These are phyloP conservation scores for Canis aureus DNA, from an alignment of 2,113 vertebrate species.

Conservation along the genomic window DNA sequence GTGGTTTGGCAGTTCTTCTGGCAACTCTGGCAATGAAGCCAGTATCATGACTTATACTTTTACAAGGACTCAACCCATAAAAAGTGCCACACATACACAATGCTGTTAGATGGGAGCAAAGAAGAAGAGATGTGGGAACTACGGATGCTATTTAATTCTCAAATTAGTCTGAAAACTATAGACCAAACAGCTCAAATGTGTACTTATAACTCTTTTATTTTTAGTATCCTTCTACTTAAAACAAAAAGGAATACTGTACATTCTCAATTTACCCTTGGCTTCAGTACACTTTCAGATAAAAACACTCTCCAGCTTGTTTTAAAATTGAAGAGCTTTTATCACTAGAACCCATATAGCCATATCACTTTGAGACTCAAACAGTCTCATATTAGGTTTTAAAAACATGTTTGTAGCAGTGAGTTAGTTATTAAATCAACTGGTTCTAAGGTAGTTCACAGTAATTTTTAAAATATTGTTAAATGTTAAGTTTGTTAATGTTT, in stretches of 20 bases:
- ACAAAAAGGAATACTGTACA: background rate
- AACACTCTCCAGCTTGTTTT: background rate
- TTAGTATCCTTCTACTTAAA: background rate
- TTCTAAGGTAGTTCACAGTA: background rate
- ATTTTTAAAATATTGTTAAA: slow-evolving; percentile 15
- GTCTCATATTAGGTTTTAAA: slow-evolving; percentile 37
- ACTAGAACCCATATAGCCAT: background rate
- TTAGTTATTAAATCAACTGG: background rate
- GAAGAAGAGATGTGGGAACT: background rate
- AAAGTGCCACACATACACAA: background rate
- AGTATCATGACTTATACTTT: background rate
- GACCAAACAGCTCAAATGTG: background rate
- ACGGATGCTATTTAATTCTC: background rate
- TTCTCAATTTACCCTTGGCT: background rate
- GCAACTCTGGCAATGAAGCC: background rate
- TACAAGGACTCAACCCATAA: background rate
- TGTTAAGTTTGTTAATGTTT: slow-evolving; percentile 18
- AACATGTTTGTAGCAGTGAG: background rate
- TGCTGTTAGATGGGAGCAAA: no score
- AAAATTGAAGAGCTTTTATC: background rate
- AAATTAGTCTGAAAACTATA: background rate
- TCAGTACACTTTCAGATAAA: background rate
- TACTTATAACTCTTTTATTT: background rate
- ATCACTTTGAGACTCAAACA: background rate
- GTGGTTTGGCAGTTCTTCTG: slow-evolving; percentile 34